Evolutionary conservation across 2,797 vertebrate genomes (phyloP).

Genomic region (Champsocephalus gunnari): DNA sequence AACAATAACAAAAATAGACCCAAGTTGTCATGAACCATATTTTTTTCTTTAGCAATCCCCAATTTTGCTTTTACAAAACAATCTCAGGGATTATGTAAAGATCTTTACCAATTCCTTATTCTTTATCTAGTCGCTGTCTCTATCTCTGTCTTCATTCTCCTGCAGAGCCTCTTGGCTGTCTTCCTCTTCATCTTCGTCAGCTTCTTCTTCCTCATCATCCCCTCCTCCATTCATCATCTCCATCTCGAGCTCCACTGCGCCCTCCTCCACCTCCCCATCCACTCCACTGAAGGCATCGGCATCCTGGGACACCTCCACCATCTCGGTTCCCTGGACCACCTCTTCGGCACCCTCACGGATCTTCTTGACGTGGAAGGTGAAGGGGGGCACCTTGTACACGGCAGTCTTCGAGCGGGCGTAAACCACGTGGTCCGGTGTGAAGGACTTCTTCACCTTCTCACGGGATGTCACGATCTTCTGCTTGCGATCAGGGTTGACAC

Average conservation of each 20-base stretch:
- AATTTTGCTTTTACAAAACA: slow-evolving; percentile 32
- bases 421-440: slow-evolving; percentile 95
- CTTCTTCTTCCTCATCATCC: slow-evolving; percentile 78
- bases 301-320: slow-evolving; percentile 94
- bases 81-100: slow-evolving; percentile 25
- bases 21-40: slow-evolving; percentile 9
- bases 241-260: slow-evolving; percentile 83
- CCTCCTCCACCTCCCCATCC: slow-evolving; percentile 71
- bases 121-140: slow-evolving; percentile 91
- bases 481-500: slow-evolving; percentile 91
- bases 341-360: slow-evolving; percentile 93
- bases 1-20: slow-evolving; percentile 14
- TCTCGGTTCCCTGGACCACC: slow-evolving; percentile 94
- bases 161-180: slow-evolving; percentile 87
- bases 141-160: slow-evolving; percentile 84
- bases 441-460: slow-evolving; percentile 95
- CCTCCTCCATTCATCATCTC: slow-evolving; percentile 81
- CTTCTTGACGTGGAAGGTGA: slow-evolving; percentile 98
- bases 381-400: slow-evolving; percentile 97
- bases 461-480: slow-evolving; percentile 95
- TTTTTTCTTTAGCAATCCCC: slow-evolving; percentile 7
- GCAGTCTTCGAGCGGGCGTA: slow-evolving; percentile 95
- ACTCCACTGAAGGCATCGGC: slow-evolving; percentile 81
- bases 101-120: slow-evolving; percentile 24
- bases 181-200: slow-evolving; percentile 79